These are phyloP conservation scores for Pteria penguin DNA, from an alignment of 2,888 invertebrate genomes.

Conservation along the genomic window DNA sequence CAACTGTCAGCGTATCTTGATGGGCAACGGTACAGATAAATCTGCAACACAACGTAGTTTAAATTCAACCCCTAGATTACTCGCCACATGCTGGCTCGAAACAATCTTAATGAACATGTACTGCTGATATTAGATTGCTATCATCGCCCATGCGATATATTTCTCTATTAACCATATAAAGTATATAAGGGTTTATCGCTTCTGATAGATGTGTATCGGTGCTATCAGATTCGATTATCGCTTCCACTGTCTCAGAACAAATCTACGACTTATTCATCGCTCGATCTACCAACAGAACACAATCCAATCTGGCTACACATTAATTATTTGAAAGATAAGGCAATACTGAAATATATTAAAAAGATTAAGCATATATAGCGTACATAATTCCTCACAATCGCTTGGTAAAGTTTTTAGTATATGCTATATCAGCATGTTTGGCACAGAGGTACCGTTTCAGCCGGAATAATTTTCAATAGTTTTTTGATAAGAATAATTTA, in stretches of 20 bases:
- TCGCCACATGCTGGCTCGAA: background rate
- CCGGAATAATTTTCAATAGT: too few relatives aligned
- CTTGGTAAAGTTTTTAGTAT: too few relatives aligned
- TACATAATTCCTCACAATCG: too few relatives aligned
- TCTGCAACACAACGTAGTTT: background rate
- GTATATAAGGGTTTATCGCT: background rate
- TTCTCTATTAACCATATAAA: background rate
- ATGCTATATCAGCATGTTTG: background rate
- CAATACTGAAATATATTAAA: background rate
- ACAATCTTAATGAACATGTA: slow-evolving; percentile 27
- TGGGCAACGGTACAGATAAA: slow-evolving; percentile 40
- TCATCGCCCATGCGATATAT: slow-evolving; percentile 5
- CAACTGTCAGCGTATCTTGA: slow-evolving; percentile 41
- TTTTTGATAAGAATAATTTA: too few relatives aligned
- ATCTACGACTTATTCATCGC: too few relatives aligned
- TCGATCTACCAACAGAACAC: background rate
- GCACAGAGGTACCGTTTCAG: too few relatives aligned
- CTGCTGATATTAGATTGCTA: slow-evolving; percentile 16
- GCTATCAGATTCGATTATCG: background rate
- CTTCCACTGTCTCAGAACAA: background rate
- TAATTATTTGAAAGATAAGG: background rate
- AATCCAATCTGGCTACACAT: background rate
- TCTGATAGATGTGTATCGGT: background rate
- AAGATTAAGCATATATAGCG: background rate
- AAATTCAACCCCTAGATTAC: background rate